These are phyloP conservation scores for Argentina silus DNA, from an alignment of 2,797 vertebrate species.

Conservation along the genomic window DNA sequence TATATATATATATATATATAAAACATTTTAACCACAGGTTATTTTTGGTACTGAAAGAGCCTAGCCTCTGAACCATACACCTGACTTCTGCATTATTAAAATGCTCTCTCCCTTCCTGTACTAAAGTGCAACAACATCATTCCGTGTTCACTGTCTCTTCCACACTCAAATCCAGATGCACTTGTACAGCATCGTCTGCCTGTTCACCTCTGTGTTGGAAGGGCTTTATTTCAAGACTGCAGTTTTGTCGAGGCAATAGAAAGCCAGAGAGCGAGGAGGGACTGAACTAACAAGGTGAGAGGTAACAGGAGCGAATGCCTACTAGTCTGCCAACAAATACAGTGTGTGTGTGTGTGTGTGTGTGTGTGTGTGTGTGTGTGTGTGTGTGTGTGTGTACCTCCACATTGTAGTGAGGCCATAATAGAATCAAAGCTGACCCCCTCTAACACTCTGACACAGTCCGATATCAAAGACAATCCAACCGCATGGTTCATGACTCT, in stretches of 20 bases:
- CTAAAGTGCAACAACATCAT: too few species aligned
- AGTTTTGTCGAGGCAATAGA: background rate
- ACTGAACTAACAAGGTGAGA: background rate
- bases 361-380: constrained; percentile 9
- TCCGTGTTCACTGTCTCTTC: too few species aligned
- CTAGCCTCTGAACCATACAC: too few species aligned
- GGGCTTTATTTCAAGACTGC: background rate
- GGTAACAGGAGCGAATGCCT: background rate
- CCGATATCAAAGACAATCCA: background rate
- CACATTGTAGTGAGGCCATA: background rate
- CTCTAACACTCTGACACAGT: background rate
- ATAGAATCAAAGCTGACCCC: constrained; percentile 6
- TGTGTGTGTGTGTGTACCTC: background rate
- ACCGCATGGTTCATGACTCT: background rate
- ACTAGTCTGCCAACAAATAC: constrained; percentile 6
- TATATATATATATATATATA: too few species aligned
- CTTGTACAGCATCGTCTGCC: background rate
- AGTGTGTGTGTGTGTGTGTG: constrained; percentile 1
- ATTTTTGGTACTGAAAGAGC: too few species aligned
- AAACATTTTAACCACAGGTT: too few species aligned
- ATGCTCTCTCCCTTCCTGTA: too few species aligned
- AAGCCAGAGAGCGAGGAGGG: background rate
- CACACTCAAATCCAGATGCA: background rate
- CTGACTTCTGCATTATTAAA: too few species aligned
- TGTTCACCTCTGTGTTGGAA: background rate